Evolutionary conservation across 2,797 vertebrate genomes (phyloP).

Genomic region (Tolypeutes matacus): DNA sequence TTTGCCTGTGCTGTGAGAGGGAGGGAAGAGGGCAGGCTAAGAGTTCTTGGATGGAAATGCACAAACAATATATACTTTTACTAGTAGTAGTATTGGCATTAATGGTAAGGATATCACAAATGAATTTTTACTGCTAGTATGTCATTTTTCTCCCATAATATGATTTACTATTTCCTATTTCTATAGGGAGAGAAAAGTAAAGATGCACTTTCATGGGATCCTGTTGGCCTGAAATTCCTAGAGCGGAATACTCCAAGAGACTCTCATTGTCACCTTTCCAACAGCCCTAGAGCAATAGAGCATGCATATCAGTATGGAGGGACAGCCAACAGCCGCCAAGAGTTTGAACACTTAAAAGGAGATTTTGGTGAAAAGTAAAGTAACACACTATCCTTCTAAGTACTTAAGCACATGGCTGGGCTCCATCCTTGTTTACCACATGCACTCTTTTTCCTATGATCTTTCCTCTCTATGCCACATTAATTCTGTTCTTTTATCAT

Average conservation of each 20-base stretch:
- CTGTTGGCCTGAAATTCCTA: constrained; percentile 87
- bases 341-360: constrained; percentile 91
- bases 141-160: background rate
- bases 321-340: constrained; percentile 94
- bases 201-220: constrained; percentile 86
- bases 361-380: constrained; percentile 92
- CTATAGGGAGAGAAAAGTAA: constrained; percentile 91
- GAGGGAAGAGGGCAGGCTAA: background rate
- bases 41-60: background rate
- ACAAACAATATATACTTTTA: background rate
- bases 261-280: constrained; percentile 90
- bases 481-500: constrained; percentile 6
- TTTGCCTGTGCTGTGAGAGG: background rate
- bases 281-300: constrained; percentile 88
- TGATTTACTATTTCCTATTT: constrained; percentile 69
- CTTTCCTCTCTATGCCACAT: background rate
- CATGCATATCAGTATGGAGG: constrained; percentile 93
- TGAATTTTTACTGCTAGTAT: background rate
- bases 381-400: background rate
- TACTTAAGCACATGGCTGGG: background rate
- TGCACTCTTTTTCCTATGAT: background rate
- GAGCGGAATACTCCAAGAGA: constrained; percentile 84
- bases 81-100: background rate
- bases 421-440: background rate
- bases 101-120: constrained; percentile 18